These are phyloP conservation scores for Tricholaema leucomelas DNA, from an alignment of 2,113 vertebrate genomes.

Conservation along the genomic window DNA sequence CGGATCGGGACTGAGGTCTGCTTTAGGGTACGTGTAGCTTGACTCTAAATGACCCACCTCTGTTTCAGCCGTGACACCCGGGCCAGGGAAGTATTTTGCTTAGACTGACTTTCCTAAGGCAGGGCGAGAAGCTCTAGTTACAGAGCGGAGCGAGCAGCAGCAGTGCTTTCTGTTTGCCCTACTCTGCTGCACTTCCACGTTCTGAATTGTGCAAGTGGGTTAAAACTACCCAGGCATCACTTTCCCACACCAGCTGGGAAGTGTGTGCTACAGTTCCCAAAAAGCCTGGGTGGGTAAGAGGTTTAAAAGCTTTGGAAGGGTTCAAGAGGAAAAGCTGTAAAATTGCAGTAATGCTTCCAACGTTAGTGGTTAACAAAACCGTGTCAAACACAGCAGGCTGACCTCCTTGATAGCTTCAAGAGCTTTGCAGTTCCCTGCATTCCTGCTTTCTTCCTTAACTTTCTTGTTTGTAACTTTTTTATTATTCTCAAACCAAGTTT, in stretches of 20 bases:
- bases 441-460: background rate
- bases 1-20: background rate
- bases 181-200: background rate
- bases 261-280: background rate
- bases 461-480: background rate
- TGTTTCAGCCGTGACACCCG: background rate
- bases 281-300: background rate
- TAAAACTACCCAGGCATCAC: background rate
- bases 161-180: background rate
- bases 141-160: background rate
- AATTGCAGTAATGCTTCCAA: background rate
- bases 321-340: background rate
- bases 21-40: background rate
- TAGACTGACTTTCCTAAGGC: background rate
- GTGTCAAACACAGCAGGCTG: background rate
- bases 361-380: background rate
- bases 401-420: background rate
- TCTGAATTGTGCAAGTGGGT: background rate
- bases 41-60: constrained; percentile 21
- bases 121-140: background rate
- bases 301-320: background rate
- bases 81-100: constrained; percentile 34
- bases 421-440: background rate
- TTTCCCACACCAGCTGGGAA: background rate
- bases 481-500: constrained; percentile 22